Base-by-base conservation (phyloP, 2,113 vertebrate genomes). In the Phaethornis superciliosus region DNA sequence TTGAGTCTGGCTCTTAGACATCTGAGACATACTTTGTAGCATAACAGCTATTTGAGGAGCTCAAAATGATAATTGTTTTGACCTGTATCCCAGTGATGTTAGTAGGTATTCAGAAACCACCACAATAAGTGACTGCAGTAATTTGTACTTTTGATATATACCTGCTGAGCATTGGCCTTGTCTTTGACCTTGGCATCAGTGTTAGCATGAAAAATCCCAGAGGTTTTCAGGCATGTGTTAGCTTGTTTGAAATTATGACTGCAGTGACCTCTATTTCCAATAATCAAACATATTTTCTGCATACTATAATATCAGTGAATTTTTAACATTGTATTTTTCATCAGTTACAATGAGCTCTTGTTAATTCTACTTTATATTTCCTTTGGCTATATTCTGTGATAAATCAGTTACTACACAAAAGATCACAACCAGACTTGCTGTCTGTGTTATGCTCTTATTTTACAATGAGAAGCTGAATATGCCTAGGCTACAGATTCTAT, bases 51-150 rank as follows among this genome's bases (percentile, higher is more conserved):
- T 64, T 40, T 44, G 30, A 88, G 23, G 9, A 30, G 46, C 16
- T 91, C 55, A 62, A 54, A 92, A 88, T 77, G 23, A 49, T 85
- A 90, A 91, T 80, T 85, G 21, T 58, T 93, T 90, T 83, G 68
- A 88, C 88, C 80, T 76, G 27, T 80, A 78, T 42, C 54, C 46
- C 63, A 22, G 23, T 69, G 52, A 71, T 46, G 12, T 47, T 69
- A 65, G 52, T 8, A 83, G 55, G 62, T 90, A 42, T 62, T 65
- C 55, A 69, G 94, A 94, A 90, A 80, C 46, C 30, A 69, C 59
- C 80, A 23, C 28, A 89, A 5, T 75, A 85, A 93, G 67, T n/a
- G 51, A 23, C 40, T 88, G 46, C 40, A 83, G 46, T 62, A 93
- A 86, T 95, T 92, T 90, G 55, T 77, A 58, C 30, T 83, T 90